These are phyloP conservation scores for Achlya flavicornis DNA, from an alignment of 2,888 invertebrate species.

Conservation along the genomic window DNA sequence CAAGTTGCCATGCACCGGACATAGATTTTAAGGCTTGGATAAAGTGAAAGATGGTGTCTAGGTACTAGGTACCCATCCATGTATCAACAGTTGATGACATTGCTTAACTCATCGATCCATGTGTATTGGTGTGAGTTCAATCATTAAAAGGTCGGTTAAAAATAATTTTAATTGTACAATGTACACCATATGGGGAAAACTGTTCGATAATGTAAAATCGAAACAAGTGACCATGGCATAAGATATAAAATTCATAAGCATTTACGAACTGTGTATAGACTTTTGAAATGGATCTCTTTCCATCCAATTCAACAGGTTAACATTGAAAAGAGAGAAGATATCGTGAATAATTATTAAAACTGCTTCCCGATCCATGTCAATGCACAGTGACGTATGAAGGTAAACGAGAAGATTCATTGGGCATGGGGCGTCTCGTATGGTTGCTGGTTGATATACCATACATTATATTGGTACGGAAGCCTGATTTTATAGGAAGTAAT, in stretches of 20 bases:
- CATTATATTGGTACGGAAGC: constrained; percentile 36
- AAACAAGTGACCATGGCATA: neutral
- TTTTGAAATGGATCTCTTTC: neutral
- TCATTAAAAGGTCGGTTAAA: too few relatives aligned
- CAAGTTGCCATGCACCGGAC: too few relatives aligned
- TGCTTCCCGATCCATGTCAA: neutral
- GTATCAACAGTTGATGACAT: too few relatives aligned
- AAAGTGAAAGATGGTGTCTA: too few relatives aligned
- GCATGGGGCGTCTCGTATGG: neutral
- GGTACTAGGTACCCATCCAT: too few relatives aligned
- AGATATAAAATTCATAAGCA: neutral
- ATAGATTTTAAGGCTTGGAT: too few relatives aligned
- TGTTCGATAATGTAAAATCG: neutral
- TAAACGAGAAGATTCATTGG: constrained; percentile 15
- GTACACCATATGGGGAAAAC: too few relatives aligned
- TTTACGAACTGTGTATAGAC: neutral
- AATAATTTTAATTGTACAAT: too few relatives aligned
- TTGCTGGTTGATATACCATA: constrained; percentile 15
- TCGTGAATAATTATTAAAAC: neutral
- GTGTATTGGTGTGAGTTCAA: too few relatives aligned
- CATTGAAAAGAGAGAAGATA: neutral
- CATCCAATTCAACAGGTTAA: neutral
- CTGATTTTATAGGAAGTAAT: constrained; percentile 21
- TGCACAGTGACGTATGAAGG: neutral
- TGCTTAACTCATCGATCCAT: too few relatives aligned